phyloP scores from a whole-genome alignment of 2,113 vertebrate genomes.

The Paramormyrops kingsleyae region DNA sequence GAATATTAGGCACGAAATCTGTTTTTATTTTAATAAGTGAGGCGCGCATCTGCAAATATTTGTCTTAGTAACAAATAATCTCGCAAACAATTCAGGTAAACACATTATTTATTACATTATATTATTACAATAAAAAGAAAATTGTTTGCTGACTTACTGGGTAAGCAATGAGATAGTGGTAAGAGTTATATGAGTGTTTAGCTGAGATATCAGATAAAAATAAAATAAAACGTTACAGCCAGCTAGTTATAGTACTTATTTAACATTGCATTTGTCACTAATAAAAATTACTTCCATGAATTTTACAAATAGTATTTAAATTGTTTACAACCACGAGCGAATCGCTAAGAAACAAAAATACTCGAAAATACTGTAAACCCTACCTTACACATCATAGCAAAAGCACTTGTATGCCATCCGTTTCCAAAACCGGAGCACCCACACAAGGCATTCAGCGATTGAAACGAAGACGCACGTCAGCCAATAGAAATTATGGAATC shows the following conservation, averaged over 20 bases:
- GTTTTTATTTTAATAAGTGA: not conserved
- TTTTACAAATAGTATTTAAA: not conserved
- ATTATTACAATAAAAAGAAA: not conserved
- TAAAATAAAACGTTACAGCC: not conserved
- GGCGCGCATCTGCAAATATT: not conserved
- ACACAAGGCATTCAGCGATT: slow-evolving; percentile 36
- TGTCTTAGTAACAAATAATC: not conserved
- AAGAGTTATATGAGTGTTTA: slow-evolving; percentile 23
- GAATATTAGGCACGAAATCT: not conserved
- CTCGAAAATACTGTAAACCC: slow-evolving; percentile 23
- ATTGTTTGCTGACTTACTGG: not conserved
- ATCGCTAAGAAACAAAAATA: slow-evolving; percentile 1
- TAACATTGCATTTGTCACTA: not conserved
- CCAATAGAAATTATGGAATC: slow-evolving; percentile 40
- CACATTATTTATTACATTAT: not conserved
- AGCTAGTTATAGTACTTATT: not conserved
- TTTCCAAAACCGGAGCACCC: slow-evolving; percentile 36
- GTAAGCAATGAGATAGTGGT: slow-evolving; percentile 38
- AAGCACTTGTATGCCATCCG: slow-evolving; percentile 35
- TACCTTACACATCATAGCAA: slow-evolving; percentile 47
- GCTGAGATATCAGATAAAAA: slow-evolving; percentile 12
- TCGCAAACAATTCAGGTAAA: not conserved
- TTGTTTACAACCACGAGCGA: not conserved
- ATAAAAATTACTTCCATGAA: not conserved
- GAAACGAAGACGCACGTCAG: slow-evolving; percentile 19